A percentile compares a stretch with the other conserved stretches of the same genome.
phyloP scores from a whole-genome alignment of 2,113 vertebrate species.

The Triplophysa rosa region DNA sequence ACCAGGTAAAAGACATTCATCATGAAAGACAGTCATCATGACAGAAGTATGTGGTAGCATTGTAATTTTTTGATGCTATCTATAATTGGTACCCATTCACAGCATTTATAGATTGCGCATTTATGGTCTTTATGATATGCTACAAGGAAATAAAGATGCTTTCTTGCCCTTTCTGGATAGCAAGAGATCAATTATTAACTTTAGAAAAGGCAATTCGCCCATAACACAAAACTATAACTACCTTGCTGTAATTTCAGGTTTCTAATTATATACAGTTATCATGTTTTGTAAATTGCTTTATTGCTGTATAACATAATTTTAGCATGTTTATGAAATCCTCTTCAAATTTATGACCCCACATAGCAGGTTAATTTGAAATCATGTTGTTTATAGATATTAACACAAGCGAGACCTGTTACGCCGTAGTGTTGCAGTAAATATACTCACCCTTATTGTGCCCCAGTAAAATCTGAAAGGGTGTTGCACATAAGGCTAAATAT shows the following conservation, averaged over 20 bases:
- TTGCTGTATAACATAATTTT: background rate
- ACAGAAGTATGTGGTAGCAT: conserved; percentile 1
- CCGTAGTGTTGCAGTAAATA: background rate
- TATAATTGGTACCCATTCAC: background rate
- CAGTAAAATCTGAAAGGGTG: conserved; percentile 24
- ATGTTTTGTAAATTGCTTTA: background rate
- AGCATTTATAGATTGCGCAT: background rate
- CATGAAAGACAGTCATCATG: background rate
- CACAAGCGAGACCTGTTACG: conserved; percentile 31
- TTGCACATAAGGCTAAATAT: conserved; percentile 69
- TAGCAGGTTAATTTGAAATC: background rate
- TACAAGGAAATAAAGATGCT: background rate
- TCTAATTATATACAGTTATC: background rate
- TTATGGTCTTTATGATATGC: conserved; percentile 15
- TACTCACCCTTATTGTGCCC: conserved; percentile 17
- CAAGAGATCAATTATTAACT: background rate
- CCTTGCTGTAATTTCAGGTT: background rate
- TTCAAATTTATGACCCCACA: background rate
- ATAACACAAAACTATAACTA: conserved; percentile 6
- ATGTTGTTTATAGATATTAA: background rate
- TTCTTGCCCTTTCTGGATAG: background rate
- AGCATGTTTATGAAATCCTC: background rate
- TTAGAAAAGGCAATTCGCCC: background rate
- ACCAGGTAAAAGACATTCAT: background rate
- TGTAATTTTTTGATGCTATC: conserved; percentile 1